Evolutionary conservation across 1,140 invertebrate species (phyloP).

Genomic region (Apocrypta bakeri): DNA sequence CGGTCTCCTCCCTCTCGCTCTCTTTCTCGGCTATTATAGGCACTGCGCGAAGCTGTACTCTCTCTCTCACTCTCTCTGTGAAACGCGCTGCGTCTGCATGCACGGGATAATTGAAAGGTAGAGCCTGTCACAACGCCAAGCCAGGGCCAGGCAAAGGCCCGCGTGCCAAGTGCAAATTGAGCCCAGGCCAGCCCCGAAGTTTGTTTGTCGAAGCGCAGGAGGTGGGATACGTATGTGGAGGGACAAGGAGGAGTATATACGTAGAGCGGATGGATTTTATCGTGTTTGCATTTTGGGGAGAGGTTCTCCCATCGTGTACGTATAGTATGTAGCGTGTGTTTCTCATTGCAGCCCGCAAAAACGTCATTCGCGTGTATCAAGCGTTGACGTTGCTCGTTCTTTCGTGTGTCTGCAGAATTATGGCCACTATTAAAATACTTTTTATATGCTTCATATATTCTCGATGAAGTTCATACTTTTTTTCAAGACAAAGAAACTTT

Average conservation of each 20-base stretch:
- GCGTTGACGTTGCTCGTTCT: no score
- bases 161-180: conserved; percentile 62
- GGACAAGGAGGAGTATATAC: not conserved
- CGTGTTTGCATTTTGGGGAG: conserved; percentile 20
- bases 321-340: not conserved
- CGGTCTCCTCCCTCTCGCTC: no score
- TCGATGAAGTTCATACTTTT: no score
- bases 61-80: no score
- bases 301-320: not conserved
- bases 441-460: no score
- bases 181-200: conserved; percentile 53
- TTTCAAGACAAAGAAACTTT: no score
- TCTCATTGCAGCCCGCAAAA: not conserved
- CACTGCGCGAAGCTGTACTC: not conserved
- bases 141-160: conserved; percentile 49
- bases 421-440: no score
- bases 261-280: conserved; percentile 39
- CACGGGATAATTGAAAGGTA: conserved; percentile 64
- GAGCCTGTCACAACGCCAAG: conserved; percentile 47
- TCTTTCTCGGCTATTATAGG: no score
- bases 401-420: no score
- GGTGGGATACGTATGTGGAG: not conserved
- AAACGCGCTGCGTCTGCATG: not conserved
- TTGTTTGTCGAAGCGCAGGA: conserved; percentile 54
- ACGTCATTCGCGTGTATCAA: not conserved